Evolutionary conservation across 2,888 invertebrate genomes (phyloP).

Genomic region (Parnassius mnemosyne): DNA sequence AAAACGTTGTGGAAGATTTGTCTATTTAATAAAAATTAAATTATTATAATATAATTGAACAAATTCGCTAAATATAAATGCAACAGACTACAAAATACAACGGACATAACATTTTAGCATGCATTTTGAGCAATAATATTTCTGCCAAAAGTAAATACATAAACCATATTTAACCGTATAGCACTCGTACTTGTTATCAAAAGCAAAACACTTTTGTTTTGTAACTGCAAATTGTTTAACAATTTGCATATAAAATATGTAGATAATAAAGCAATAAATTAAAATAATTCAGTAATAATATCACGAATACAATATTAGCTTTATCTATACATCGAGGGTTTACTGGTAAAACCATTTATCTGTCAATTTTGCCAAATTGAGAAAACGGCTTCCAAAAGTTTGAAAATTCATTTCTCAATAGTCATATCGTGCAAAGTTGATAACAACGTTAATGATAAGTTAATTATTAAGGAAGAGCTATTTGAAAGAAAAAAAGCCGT

Average conservation of each 20-base stretch:
- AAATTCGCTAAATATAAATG: constrained; percentile 48
- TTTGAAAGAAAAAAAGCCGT: no score
- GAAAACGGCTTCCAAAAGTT: no score
- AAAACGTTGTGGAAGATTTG: constrained; percentile 22
- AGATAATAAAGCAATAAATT: background rate
- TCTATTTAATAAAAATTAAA: constrained; percentile 9
- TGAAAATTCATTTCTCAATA: no score
- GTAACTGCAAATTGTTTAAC: constrained; percentile 58
- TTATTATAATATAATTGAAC: constrained; percentile 16
- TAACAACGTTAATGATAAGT: no score
- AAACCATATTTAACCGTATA: no score
- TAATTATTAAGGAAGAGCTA: no score
- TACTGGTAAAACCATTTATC: no score
- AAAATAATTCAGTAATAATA: background rate
- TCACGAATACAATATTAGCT: background rate
- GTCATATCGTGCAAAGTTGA: no score
- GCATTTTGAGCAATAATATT: background rate
- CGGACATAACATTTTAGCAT: background rate
- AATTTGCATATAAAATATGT: constrained; percentile 42
- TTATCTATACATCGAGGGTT: no score
- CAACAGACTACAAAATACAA: constrained; percentile 46
- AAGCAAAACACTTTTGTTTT: background rate
- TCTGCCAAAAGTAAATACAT: no score
- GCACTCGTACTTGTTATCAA: no score
- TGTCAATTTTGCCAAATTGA: no score